Base-by-base conservation (phyloP, 1,140 invertebrate genomes). In the Leptinotarsa texana region DNA sequence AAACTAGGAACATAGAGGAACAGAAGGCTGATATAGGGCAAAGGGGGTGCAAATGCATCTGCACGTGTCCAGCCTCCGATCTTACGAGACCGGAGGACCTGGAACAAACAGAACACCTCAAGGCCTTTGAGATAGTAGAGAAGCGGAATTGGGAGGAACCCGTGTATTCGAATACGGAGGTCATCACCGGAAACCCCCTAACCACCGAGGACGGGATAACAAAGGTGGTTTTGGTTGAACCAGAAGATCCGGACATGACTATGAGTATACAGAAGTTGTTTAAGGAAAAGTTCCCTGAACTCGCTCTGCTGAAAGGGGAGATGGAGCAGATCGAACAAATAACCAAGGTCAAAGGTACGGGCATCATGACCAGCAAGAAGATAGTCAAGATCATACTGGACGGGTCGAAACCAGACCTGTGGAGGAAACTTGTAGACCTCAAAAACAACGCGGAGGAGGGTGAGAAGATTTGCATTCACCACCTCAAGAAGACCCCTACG, bases 281-380 rank as follows among this genome's bases (percentile, higher is more conserved):
- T 61, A 49, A 21, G 51, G 21, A 49, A 18, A 49, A 61, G 33
- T 71, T 18, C 18, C 69, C 69, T n/a, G 69, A 71, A 66, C 11
- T 87, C 85, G 86, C 87, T 86, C 77, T 68, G n/a, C 0, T 83
- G 82, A 1, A 74, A 67, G 3, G 51, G 86, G 0, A 22, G 79
- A 4, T 74, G 82, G 1, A 76, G 77, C 63, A 17, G 71, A 11
- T 73, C 75, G 33, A 61, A 18, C 57, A 61, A 61, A 61, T 61
- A 17, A 61, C 57, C 57, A 61, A 61, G 18, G 18, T 61, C 18
- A 61, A 18, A 18, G 18, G 18, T 17, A 61, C 15, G 57, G 57
- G 18, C 15, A 18, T 17, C 15, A 61, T 17, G 57, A 61, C 57
- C 57, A 61, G 18, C 18, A 65, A 75, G 49, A 75, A 73, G 51